Evolutionary conservation across 2,113 vertebrate species (phyloP).

Genomic region (Lanius ludovicianus): DNA sequence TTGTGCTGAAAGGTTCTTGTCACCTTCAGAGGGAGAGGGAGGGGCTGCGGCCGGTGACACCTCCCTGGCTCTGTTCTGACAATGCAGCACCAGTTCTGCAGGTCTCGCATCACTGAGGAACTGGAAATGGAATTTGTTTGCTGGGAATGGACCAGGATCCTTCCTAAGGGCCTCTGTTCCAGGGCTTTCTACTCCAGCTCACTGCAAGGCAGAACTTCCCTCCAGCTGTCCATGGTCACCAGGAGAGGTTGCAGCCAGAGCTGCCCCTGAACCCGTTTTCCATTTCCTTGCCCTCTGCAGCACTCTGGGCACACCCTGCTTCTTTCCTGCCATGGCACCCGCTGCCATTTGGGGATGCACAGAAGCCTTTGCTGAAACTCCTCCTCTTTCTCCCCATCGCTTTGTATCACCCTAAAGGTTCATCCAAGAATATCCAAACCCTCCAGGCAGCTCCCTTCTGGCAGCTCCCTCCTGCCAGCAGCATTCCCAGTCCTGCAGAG

Average conservation of each 20-base stretch:
- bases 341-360: background rate
- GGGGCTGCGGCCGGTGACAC: background rate
- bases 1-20: background rate
- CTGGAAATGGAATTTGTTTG: background rate
- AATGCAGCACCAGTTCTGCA: background rate
- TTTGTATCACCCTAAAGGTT: background rate
- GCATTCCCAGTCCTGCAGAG: background rate
- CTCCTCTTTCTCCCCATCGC: background rate
- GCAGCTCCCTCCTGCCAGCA: background rate
- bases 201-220: background rate
- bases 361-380: background rate
- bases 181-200: background rate
- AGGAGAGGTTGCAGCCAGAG: background rate
- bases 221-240: background rate
- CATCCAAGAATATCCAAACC: too few species aligned
- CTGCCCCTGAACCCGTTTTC: background rate
- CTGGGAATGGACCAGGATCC: background rate
- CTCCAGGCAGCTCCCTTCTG: background rate
- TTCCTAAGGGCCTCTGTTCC: background rate
- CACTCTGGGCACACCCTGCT: background rate
- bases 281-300: background rate
- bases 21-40: background rate
- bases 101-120: background rate
- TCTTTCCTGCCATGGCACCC: background rate
- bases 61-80: background rate